Conservation (phyloP, 2,888 invertebrate species). For the Heterodera filipjevi region DNA sequence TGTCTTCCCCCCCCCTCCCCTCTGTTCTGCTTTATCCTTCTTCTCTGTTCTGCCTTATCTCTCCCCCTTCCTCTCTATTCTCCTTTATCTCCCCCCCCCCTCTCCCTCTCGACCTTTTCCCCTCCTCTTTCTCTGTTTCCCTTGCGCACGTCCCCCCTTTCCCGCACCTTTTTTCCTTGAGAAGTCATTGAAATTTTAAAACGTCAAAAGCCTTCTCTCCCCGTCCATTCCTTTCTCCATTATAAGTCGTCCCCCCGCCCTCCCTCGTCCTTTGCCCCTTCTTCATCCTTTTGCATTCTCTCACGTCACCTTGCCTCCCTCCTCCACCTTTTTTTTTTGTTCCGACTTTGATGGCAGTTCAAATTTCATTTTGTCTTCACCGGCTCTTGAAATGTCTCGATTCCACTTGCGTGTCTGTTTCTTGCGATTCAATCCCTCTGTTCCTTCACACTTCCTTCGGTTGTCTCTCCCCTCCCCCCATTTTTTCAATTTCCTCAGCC, state of each 20-base stretch:
- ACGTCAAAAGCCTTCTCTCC: too few relatives aligned
- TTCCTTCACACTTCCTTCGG: background rate
- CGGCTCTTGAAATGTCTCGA: background rate
- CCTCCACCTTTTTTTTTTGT: background rate
- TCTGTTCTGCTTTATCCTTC: too few relatives aligned
- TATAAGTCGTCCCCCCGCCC: too few relatives aligned
- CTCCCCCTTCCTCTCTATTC: too few relatives aligned
- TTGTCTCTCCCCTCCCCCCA: background rate
- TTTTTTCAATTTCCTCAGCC: background rate
- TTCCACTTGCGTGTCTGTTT: background rate
- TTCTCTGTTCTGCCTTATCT: too few relatives aligned
- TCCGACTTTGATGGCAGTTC: background rate
- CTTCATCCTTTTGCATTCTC: slow-evolving; percentile 21
- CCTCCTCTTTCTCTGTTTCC: background rate
- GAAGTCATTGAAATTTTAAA: too few relatives aligned
- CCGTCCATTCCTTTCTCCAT: slow-evolving; percentile 1
- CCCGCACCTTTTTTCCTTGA: too few relatives aligned
- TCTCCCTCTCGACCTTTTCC: background rate
- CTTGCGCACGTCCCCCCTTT: background rate
- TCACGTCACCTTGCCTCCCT: background rate
- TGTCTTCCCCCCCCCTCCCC: background rate
- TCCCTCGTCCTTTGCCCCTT: background rate
- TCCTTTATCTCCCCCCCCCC: too few relatives aligned
- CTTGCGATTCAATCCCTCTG: background rate
- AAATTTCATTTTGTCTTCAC: background rate